Evolutionary conservation across 2,797 vertebrate species (phyloP).

Genomic region (Poeciliopsis turneri): DNA sequence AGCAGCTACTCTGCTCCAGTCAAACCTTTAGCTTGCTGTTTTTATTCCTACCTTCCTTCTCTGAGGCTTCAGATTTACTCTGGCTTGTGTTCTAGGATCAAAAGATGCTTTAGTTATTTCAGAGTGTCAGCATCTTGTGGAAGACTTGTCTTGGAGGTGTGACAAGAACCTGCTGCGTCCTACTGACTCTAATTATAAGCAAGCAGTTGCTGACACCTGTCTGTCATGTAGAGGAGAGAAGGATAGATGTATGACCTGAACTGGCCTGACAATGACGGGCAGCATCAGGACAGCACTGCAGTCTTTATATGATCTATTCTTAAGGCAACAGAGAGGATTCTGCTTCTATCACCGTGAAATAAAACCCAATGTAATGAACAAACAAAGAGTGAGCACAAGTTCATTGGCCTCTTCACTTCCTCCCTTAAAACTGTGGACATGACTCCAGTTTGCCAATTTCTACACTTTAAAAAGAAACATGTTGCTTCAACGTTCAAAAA

Average conservation of each 20-base stretch:
- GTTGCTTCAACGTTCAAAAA: background rate
- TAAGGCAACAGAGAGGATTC: background rate
- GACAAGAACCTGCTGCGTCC: constrained; percentile 52
- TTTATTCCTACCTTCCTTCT: constrained; percentile 17
- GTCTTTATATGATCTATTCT: constrained; percentile 1
- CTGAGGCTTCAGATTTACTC: constrained; percentile 31
- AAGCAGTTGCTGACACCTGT: constrained; percentile 54
- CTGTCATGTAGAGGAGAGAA: constrained; percentile 34
- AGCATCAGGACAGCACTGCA: constrained; percentile 8
- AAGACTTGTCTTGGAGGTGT: constrained; percentile 30
- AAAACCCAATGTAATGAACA: background rate
- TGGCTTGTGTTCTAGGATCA: constrained; percentile 42
- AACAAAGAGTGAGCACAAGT: background rate
- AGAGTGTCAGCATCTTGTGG: constrained; percentile 21
- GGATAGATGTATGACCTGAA: constrained; percentile 14
- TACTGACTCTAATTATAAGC: constrained; percentile 50
- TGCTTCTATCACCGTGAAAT: background rate
- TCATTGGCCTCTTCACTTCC: background rate
- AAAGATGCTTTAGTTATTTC: constrained; percentile 39
- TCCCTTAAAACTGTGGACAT: background rate
- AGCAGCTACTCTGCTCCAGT: constrained; percentile 17
- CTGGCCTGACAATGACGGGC: constrained; percentile 5
- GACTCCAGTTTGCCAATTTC: background rate
- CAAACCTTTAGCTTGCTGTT: constrained; percentile 17
- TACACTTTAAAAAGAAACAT: background rate